Conservation (phyloP, 2,888 invertebrate species). For the Eupithecia vulgata region DNA sequence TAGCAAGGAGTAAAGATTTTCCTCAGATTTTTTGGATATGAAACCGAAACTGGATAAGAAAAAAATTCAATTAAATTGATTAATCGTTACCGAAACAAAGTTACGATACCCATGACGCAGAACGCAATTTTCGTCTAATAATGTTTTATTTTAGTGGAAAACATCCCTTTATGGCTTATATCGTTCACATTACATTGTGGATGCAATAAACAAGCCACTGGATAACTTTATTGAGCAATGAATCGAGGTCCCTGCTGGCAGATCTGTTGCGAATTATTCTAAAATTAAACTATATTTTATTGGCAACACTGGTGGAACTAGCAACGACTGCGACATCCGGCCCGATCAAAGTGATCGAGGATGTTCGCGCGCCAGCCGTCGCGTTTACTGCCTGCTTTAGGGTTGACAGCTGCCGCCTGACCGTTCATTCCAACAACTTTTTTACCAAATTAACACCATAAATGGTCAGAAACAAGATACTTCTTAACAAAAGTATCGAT, state of each 20-base stretch:
- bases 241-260: slow-evolving; percentile 56
- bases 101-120: slow-evolving; percentile 40
- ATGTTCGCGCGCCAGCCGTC: slow-evolving; percentile 55
- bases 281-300: slow-evolving; percentile 73
- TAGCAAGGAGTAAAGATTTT: no score
- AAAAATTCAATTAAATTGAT: slow-evolving; percentile 14
- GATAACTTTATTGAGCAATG: slow-evolving; percentile 63
- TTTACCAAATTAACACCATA: background rate
- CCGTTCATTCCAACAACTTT: background rate
- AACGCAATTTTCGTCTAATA: slow-evolving; percentile 43
- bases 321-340: slow-evolving; percentile 74
- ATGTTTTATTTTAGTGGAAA: slow-evolving; percentile 51
- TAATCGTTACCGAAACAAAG: slow-evolving; percentile 29
- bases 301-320: slow-evolving; percentile 58
- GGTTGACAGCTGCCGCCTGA: slow-evolving; percentile 26
- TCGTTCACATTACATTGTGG: slow-evolving; percentile 56
- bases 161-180: slow-evolving; percentile 45
- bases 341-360: slow-evolving; percentile 78
- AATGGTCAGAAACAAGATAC: background rate
- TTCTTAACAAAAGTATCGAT: background rate
- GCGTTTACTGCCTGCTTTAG: slow-evolving; percentile 58
- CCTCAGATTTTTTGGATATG: no score
- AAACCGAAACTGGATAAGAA: no score
- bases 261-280: slow-evolving; percentile 70
- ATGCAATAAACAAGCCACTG: slow-evolving; percentile 60